phyloP scores from a whole-genome alignment of 1,140 invertebrate species.

The Saccostrea glomerata region DNA sequence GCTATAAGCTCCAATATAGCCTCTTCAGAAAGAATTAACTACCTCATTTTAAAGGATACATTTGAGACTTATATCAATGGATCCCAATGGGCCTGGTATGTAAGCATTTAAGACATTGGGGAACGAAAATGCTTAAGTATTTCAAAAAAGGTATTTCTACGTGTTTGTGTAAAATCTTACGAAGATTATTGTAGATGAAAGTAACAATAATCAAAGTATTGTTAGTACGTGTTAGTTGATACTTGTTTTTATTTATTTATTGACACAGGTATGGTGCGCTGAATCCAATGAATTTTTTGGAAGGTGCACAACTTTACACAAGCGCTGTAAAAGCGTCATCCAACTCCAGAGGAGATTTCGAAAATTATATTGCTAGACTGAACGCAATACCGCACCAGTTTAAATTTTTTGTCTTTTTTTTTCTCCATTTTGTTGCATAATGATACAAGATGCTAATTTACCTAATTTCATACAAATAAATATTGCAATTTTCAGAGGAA shows the following conservation, averaged over 20 bases:
- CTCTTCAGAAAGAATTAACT: conserved; percentile 60
- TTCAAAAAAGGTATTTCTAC: neutral
- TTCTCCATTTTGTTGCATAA: neutral
- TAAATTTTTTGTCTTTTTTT: neutral
- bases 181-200: neutral
- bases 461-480: no score
- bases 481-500: no score
- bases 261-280: conserved; percentile 65
- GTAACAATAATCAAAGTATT: neutral
- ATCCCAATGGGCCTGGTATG: conserved; percentile 66
- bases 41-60: conserved; percentile 65
- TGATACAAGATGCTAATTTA: no score
- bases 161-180: neutral
- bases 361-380: conserved; percentile 70
- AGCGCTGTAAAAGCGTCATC: conserved; percentile 58
- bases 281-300: conserved; percentile 69
- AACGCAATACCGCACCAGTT: conserved; percentile 64
- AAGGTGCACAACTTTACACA: conserved; percentile 67
- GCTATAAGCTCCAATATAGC: conserved; percentile 51
- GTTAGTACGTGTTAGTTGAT: neutral
- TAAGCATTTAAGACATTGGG: neutral
- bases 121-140: neutral
- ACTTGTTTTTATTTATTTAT: neutral
- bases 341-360: conserved; percentile 68
- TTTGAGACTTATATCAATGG: conserved; percentile 64